A percentile compares a stretch with the other conserved stretches of the same genome.
phyloP scores from a whole-genome alignment of 2,113 vertebrate species.

The Thalassoma bifasciatum region DNA sequence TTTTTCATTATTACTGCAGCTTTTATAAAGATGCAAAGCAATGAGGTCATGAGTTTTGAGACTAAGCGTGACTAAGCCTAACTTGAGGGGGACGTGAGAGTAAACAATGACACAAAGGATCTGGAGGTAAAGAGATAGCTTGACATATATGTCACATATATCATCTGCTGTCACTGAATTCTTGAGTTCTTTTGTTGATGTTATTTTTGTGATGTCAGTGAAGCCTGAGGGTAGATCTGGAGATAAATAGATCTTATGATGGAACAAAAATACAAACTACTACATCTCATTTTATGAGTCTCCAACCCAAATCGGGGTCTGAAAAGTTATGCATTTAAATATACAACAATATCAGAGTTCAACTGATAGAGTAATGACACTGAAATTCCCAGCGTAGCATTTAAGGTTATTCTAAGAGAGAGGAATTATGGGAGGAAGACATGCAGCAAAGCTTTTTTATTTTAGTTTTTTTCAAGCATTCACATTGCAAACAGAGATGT shows the following conservation, averaged over 20 bases:
- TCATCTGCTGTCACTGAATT: conserved; percentile 1
- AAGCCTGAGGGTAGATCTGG: background rate
- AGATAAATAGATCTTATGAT: background rate
- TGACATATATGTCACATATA: background rate
- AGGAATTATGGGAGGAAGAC: too few species aligned
- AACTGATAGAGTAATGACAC: too few species aligned
- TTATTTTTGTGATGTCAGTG: background rate
- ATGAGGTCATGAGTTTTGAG: background rate
- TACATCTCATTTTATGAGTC: background rate
- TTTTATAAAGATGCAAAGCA: too few species aligned
- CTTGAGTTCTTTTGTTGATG: background rate
- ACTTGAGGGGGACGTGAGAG: background rate
- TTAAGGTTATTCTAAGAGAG: too few species aligned
- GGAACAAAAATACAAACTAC: background rate
- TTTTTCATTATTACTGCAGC: too few species aligned
- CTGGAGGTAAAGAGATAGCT: background rate
- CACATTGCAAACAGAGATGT: too few species aligned
- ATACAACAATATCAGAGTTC: too few species aligned
- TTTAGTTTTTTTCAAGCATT: too few species aligned
- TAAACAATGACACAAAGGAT: background rate
- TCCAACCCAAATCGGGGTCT: too few species aligned
- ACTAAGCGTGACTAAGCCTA: background rate
- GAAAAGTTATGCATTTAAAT: too few species aligned
- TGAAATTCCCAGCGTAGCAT: too few species aligned
- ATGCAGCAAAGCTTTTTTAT: too few species aligned